Evolutionary conservation across 2,797 vertebrate genomes (phyloP).

Genomic region (Clarias laeviceps): DNA sequence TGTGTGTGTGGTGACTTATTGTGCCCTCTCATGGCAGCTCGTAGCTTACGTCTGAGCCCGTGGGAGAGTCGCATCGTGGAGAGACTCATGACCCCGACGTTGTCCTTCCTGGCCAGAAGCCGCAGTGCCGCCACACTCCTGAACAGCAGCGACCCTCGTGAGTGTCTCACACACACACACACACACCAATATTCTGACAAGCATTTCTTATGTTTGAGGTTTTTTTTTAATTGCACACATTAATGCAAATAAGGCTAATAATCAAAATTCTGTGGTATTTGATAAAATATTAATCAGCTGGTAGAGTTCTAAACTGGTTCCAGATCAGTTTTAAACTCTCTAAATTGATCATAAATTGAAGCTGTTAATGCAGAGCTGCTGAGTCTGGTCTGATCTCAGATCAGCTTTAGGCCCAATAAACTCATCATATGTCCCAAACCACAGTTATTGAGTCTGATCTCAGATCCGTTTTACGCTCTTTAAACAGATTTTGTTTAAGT

Average conservation of each 20-base stretch:
- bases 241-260: neutral
- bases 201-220: neutral
- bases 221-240: neutral
- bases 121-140: slow-evolving; percentile 89
- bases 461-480: neutral
- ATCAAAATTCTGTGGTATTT: neutral
- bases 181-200: neutral
- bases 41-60: slow-evolving; percentile 90
- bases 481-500: too few relatives aligned
- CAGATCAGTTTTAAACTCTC: neutral
- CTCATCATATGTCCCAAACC: neutral
- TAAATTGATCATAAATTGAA: too few relatives aligned
- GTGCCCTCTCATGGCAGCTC: slow-evolving; percentile 77
- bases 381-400: neutral
- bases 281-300: neutral
- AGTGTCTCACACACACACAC: slow-evolving; percentile 61
- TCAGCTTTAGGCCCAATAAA: neutral
- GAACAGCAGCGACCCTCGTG: slow-evolving; percentile 86
- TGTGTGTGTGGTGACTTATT: slow-evolving; percentile 54
- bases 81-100: slow-evolving; percentile 93
- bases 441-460: neutral
- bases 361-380: too few relatives aligned
- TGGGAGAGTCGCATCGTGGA: slow-evolving; percentile 98
- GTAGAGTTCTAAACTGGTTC: neutral
- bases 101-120: slow-evolving; percentile 94